phyloP scores from a whole-genome alignment of 2,797 vertebrate species.

The Megalops cyprinoides region DNA sequence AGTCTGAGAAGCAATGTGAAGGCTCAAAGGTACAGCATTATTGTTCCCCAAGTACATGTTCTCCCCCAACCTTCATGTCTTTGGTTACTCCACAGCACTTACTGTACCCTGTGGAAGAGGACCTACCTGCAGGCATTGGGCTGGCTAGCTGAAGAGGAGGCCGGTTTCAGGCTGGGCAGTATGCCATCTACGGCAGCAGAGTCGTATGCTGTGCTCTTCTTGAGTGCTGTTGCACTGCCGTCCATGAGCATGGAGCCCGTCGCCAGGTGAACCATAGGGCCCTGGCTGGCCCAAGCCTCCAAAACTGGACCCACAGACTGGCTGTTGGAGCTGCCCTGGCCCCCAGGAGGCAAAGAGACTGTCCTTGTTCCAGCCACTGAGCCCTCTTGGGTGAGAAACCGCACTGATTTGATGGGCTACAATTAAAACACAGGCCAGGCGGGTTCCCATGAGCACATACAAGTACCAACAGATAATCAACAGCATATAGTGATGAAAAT shows the following conservation, averaged over 20 bases:
- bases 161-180: constrained; percentile 62
- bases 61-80: not conserved
- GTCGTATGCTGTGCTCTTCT: constrained; percentile 67
- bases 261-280: constrained; percentile 76
- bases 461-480: too few species aligned
- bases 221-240: constrained; percentile 72
- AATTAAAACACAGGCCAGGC: constrained; percentile 37
- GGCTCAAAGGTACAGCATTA: too few species aligned
- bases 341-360: constrained; percentile 71
- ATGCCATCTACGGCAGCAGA: constrained; percentile 57
- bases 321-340: constrained; percentile 58
- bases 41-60: not conserved
- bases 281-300: constrained; percentile 75
- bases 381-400: constrained; percentile 86
- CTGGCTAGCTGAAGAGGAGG: constrained; percentile 57
- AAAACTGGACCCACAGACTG: constrained; percentile 57
- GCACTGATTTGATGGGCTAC: constrained; percentile 90
- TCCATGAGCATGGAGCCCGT: constrained; percentile 82
- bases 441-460: too few species aligned
- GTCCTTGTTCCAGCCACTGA: constrained; percentile 73
- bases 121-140: constrained; percentile 82
- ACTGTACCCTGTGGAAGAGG: not conserved
- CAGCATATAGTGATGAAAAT: not conserved
- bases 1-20: not conserved
- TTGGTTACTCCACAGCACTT: constrained; percentile 12